phyloP scores from a whole-genome alignment of 1,140 invertebrate genomes.

The Drusus annulatus region DNA sequence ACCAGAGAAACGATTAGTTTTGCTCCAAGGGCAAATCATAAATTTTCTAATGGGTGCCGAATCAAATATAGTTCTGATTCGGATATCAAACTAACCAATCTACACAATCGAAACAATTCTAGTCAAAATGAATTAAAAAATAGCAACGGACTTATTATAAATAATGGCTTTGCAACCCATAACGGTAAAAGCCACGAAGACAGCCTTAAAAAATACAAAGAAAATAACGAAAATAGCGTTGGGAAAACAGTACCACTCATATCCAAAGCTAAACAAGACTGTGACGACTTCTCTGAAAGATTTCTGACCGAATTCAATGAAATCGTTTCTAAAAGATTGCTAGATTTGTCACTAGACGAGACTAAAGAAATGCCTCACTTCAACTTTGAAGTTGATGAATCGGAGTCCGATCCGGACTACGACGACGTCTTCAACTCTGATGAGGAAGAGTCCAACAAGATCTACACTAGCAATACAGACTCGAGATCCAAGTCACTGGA shows the following conservation, averaged over 20 bases:
- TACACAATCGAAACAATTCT: constrained; percentile 21
- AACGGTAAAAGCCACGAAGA: neutral
- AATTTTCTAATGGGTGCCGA: constrained; percentile 14
- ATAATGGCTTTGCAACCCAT: neutral
- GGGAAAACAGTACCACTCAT: neutral
- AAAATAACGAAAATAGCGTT: constrained; percentile 32
- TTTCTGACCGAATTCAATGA: constrained; percentile 51
- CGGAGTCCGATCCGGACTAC: constrained; percentile 57
- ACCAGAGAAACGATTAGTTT: constrained; percentile 4
- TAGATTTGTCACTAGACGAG: constrained; percentile 46
- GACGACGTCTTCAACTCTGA: constrained; percentile 57
- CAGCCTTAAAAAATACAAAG: constrained; percentile 28
- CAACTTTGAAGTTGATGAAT: constrained; percentile 47
- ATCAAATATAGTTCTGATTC: constrained; percentile 46
- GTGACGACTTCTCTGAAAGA: constrained; percentile 46
- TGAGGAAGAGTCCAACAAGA: constrained; percentile 38
- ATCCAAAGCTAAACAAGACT: neutral
- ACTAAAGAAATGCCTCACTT: constrained; percentile 46
- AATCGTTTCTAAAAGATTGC: constrained; percentile 47
- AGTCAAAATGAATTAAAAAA: constrained; percentile 33
- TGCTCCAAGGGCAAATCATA: neutral
- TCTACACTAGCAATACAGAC: neutral
- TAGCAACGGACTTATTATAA: neutral
- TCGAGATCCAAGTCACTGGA: constrained; percentile 45
- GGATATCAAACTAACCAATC: neutral